Base-by-base conservation (phyloP, 1,140 invertebrate species). In the Plodia interpunctella region DNA sequence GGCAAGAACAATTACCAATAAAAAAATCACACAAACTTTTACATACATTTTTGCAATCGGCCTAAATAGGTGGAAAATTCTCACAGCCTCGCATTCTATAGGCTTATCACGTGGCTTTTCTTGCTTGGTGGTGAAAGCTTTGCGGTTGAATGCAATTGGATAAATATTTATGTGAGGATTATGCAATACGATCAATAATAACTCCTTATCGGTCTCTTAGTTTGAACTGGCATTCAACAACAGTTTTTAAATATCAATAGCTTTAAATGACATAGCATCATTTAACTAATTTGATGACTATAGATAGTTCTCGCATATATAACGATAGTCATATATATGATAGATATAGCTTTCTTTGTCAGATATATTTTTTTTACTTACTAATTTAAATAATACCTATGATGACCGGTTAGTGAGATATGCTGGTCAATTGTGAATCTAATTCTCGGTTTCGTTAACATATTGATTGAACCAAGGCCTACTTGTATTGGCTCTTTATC, bases 151-250 rank as follows among this genome's bases (percentile, higher is more conserved):
- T 70, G 83, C 81, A 84, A 81, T 81, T 78, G 75, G 73, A 80
- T 80, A 81, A 81, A 82, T 82, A 79, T 83, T 76, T 81, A 81
- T 71, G 76, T 68, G 64, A 60, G 67, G 70, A 60, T 83, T 83
- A 78, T 59, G 68, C 68, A 80, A 85, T 72, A 64, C 68, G 68
- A 76, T 75, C 70, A 71, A 76, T 69, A 53, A 53, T 53, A 53
- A 53, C 21, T 53, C 51, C 51, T 53, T 53, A 53, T 25, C 3
- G 19, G 51, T 53, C 3, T 25, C 9, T 53, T 53, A 10, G 25
- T 10, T 20, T 35, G 20, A 49, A 51, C 49, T 2, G 13, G 32
- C 38, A 5, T 44, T 15, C 13, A 6, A 17, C 38, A 5, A 35
- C 32, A 2, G 21, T 32, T 32, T 15, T 2, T 44, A 17, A 44